Conservation (phyloP, 2,113 vertebrate species). For the Atrichornis clamosus region DNA sequence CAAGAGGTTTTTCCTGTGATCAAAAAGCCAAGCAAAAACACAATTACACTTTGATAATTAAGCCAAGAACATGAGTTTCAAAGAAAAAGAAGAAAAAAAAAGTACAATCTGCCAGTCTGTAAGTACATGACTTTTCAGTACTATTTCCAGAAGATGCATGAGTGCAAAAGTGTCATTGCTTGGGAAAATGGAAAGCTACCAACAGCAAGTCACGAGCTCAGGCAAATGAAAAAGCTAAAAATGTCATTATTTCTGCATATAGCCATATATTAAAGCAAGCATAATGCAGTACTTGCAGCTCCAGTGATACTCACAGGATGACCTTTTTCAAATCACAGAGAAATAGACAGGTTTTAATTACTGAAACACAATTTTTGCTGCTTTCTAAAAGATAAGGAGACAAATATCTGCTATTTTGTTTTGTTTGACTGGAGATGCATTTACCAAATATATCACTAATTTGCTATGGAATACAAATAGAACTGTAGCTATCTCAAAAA, state of each 20-base stretch:
- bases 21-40: neutral
- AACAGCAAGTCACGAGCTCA: neutral
- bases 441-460: neutral
- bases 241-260: neutral
- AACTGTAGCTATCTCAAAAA: neutral
- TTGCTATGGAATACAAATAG: neutral
- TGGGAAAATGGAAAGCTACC: neutral
- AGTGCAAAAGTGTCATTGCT: neutral
- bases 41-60: neutral
- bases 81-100: neutral
- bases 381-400: neutral
- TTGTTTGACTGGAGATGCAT: neutral
- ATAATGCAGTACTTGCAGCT: neutral
- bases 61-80: neutral
- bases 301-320: neutral
- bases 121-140: neutral
- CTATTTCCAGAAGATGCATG: neutral
- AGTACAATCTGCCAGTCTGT: neutral
- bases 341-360: neutral
- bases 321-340: neutral
- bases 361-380: neutral
- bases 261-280: neutral
- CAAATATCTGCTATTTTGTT: neutral
- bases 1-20: neutral
- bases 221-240: neutral